Conservation (phyloP, 2,888 invertebrate genomes). For the Polydrusus tereticollis region DNA sequence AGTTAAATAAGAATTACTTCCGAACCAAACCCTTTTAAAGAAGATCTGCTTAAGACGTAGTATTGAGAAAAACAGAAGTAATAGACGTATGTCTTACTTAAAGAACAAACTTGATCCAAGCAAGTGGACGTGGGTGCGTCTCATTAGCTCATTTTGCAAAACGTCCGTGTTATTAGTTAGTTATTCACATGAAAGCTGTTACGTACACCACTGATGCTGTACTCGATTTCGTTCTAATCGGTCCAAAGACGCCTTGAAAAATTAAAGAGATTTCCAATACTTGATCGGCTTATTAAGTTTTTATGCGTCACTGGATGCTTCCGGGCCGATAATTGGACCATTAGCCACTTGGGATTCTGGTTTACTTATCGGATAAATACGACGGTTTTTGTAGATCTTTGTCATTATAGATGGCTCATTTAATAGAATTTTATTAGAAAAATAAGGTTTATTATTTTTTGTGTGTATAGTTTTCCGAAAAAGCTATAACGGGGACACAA, state of each 20-base stretch:
- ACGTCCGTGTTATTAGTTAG: too few relatives aligned
- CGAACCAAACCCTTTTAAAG: too few relatives aligned
- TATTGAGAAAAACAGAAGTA: too few relatives aligned
- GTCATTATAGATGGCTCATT: neutral
- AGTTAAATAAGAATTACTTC: too few relatives aligned
- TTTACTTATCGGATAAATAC: conserved; percentile 28
- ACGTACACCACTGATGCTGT: neutral
- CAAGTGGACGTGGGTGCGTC: too few relatives aligned
- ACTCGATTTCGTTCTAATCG: neutral
- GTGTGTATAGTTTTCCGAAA: too few relatives aligned
- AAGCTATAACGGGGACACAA: too few relatives aligned
- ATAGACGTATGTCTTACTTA: too few relatives aligned
- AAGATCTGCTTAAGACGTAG: too few relatives aligned
- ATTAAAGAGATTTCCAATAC: conserved; percentile 14
- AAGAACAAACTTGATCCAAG: too few relatives aligned
- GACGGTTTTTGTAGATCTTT: conserved; percentile 5
- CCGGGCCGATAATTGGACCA: conserved; percentile 20
- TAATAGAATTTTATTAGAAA: neutral
- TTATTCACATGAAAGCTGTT: neutral
- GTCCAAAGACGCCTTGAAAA: neutral
- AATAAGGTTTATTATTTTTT: neutral
- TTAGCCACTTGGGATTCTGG: neutral
- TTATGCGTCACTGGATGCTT: conserved; percentile 16
- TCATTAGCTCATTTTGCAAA: too few relatives aligned
- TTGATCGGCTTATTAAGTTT: conserved; percentile 16